Evolutionary conservation across 2,797 vertebrate genomes (phyloP).

Genomic region (Anisognathus igniventris): DNA sequence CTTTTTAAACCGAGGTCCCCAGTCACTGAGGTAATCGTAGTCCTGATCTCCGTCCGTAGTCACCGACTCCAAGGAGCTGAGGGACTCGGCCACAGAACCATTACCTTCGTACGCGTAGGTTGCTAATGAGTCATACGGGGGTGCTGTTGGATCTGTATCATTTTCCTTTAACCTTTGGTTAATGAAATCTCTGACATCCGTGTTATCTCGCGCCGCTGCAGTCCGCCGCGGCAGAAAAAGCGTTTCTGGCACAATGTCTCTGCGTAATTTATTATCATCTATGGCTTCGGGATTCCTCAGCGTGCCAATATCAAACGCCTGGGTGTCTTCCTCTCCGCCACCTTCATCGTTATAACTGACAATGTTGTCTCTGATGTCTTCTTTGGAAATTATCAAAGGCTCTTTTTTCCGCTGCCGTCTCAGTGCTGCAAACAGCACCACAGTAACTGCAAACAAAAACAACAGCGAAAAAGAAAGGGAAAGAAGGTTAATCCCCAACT

Average conservation of each 20-base stretch:
- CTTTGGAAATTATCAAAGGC: constrained; percentile 93
- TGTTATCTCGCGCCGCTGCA: constrained; percentile 79
- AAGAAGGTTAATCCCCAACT: constrained; percentile 45
- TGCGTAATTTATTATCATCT: constrained; percentile 86
- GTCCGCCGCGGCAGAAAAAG: constrained; percentile 84
- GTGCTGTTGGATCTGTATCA: constrained; percentile 87
- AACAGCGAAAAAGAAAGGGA: not conserved
- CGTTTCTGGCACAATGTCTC: constrained; percentile 89
- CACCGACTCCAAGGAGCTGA: constrained; percentile 90
- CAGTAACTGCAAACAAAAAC: constrained; percentile 82
- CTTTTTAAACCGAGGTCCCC: constrained; percentile 94
- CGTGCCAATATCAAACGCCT: constrained; percentile 92
- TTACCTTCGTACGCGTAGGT: constrained; percentile 95
- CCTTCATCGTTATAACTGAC: constrained; percentile 96
- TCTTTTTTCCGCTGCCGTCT: constrained; percentile 90
- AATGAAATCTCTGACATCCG: constrained; percentile 94
- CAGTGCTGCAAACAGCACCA: constrained; percentile 89
- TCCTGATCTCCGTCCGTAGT: constrained; percentile 90
- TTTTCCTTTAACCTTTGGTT: constrained; percentile 92
- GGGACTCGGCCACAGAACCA: constrained; percentile 88
- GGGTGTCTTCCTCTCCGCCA: constrained; percentile 93
- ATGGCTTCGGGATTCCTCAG: constrained; percentile 91
- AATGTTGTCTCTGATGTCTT: constrained; percentile 93
- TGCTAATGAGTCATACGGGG: constrained; percentile 94
- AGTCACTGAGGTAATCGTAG: constrained; percentile 95